Base-by-base conservation (phyloP, 2,797 vertebrate genomes). In the Sciaenops ocellatus region DNA sequence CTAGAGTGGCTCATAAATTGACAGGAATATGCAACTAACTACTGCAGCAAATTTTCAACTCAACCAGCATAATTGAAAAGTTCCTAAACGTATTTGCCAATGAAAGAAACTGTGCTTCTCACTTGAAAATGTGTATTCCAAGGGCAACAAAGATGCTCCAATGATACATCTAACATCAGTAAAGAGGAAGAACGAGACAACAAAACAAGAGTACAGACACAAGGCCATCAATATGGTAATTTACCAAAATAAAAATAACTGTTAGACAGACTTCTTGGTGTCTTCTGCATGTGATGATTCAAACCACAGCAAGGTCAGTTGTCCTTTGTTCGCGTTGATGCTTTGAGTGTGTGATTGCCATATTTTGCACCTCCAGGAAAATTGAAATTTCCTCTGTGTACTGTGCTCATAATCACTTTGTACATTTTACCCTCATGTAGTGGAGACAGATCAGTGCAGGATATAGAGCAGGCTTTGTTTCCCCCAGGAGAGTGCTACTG, bases 381-480 rank as follows among this genome's bases (percentile, higher is more conserved):
- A 73, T 34, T 18, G 4, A 67, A 56, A 28, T 48, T 28, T 20
- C 26, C 34, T 78, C 17, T 50, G 3, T 56, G 15, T 41, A n/a
- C 42, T 61, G 10, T 34, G 22, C 44, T 73, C 46, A 17, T 71
- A 54, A 51, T 70, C 46, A 34, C 55, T 60, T 69, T 72, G 24
- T 54, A 68, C 10, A 63, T 76, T 16, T 78, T 55, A 5, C 51
- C 48, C 42, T 54, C 0, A 2, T 83, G 52, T 55, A 70, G 41
- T 50, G n/a, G 24, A 47, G n/a, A 28, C 65, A n/a, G 16, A 68
- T 69, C 52, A 66, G 41, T 78, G 46, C 46, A 79, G 59, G 51
- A 46, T 69, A 42, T 82, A 52, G 73, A 79, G 47, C 48, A 75
- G 61, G 20, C 2, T 0, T 66, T 63, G 44, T 61, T 66, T 62